Evolutionary conservation across 2,888 invertebrate species (phyloP).

Genomic region (Cryptus armator): DNA sequence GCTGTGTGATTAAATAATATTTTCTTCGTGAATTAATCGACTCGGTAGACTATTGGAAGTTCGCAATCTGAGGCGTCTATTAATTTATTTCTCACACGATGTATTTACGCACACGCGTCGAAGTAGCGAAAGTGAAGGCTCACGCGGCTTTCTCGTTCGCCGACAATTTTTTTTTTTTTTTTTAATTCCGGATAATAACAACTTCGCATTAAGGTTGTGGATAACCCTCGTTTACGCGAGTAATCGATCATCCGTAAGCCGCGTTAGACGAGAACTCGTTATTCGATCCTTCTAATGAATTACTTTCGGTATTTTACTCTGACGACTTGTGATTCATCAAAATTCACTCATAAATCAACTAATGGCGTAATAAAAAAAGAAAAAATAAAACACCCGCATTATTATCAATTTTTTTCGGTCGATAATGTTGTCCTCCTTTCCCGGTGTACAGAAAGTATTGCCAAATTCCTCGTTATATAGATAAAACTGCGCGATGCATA

Average conservation of each 20-base stretch:
- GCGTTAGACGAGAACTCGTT: slow-evolving; percentile 10
- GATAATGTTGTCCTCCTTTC: slow-evolving; percentile 15
- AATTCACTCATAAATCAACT: slow-evolving; percentile 31
- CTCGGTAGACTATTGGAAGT: slow-evolving; percentile 2
- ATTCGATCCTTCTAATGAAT: slow-evolving; percentile 44
- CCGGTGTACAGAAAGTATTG: slow-evolving; percentile 21
- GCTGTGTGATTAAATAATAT: slow-evolving; percentile 39
- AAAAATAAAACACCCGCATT: neutral
- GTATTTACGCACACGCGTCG: neutral
- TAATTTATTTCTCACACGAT: slow-evolving; percentile 32
- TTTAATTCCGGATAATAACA: slow-evolving; percentile 35
- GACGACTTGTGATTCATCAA: slow-evolving; percentile 41
- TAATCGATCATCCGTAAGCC: slow-evolving; percentile 46
- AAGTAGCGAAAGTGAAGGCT: slow-evolving; percentile 59
- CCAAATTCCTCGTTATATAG: slow-evolving; percentile 27
- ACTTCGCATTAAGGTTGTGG: neutral
- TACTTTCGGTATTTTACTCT: slow-evolving; percentile 20
- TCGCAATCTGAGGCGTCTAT: slow-evolving; percentile 6
- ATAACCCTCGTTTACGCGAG: slow-evolving; percentile 16
- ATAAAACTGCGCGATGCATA: neutral
- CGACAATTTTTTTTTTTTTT: slow-evolving; percentile 30
- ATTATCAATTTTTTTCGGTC: neutral
- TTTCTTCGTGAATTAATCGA: slow-evolving; percentile 18
- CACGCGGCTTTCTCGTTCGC: slow-evolving; percentile 51
- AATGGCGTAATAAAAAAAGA: slow-evolving; percentile 40